Percentiles rank a stretch among this genome's conserved stretches.
Conservation (phyloP, 2,797 vertebrate genomes). For the Oreonectes daqikongensis region DNA sequence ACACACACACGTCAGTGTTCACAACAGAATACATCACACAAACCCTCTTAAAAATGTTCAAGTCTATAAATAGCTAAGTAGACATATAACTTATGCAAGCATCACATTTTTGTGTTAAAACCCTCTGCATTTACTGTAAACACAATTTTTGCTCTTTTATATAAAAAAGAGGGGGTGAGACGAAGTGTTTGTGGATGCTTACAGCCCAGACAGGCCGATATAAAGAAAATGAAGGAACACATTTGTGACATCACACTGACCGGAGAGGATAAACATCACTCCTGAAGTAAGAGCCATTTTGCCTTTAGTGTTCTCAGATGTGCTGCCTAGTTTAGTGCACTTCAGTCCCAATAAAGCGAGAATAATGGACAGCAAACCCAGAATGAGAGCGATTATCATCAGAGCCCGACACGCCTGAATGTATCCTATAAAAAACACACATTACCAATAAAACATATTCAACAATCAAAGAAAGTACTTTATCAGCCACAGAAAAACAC, state of each 20-base stretch:
- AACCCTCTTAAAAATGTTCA: not conserved
- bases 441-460: not conserved
- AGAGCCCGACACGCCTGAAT: constrained; percentile 83
- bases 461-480: too few species aligned
- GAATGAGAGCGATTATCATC: constrained; percentile 81
- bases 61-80: too few species aligned
- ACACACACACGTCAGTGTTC: too few species aligned
- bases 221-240: not conserved
- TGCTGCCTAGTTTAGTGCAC: constrained; percentile 79
- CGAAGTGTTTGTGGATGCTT: not conserved
- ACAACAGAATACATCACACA: not conserved
- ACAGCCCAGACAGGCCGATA: not conserved
- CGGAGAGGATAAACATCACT: constrained; percentile 78
- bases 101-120: too few species aligned
- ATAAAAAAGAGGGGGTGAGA: too few species aligned
- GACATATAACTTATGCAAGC: too few species aligned
- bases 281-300: constrained; percentile 78
- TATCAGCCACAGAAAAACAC: too few species aligned
- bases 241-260: constrained; percentile 62
- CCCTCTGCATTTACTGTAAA: too few species aligned
- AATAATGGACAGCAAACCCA: constrained; percentile 75
- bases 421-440: constrained; percentile 66
- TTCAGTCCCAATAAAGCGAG: constrained; percentile 80
- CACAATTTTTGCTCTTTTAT: too few species aligned
- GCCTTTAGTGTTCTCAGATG: constrained; percentile 72